These are phyloP conservation scores for Netelia inedita DNA, from an alignment of 2,888 invertebrate species.

Conservation along the genomic window DNA sequence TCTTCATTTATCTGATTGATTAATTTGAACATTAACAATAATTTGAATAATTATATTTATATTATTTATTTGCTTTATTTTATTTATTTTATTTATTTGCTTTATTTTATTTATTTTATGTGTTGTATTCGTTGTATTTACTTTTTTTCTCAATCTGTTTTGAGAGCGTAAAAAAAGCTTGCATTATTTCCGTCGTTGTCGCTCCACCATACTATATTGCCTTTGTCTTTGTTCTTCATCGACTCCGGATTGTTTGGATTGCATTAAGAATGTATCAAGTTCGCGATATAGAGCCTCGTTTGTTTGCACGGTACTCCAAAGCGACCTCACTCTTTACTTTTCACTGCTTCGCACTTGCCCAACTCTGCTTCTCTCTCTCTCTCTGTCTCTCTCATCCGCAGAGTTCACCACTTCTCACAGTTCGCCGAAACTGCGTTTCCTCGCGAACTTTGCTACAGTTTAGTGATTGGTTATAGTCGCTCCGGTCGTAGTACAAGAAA, in stretches of 20 bases:
- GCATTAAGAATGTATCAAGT: constrained; percentile 57
- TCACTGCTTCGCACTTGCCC: not conserved
- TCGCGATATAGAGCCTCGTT: constrained; percentile 10
- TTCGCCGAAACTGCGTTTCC: constrained; percentile 43
- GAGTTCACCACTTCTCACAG: constrained; percentile 44
- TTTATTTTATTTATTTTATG: no score
- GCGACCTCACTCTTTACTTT: constrained; percentile 7
- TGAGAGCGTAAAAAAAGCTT: not conserved
- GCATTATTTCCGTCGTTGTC: not conserved
- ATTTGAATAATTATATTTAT: no score
- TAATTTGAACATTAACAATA: no score
- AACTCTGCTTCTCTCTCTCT: not conserved
- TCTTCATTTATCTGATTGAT: no score
- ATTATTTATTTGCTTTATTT: no score
- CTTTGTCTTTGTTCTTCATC: constrained; percentile 32
- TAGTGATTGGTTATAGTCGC: constrained; percentile 2
- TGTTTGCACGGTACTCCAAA: constrained; percentile 25
- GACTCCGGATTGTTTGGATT: constrained; percentile 48
- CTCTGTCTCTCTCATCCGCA: constrained; percentile 4
- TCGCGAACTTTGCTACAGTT: constrained; percentile 36
- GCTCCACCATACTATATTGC: not conserved
- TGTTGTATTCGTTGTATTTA: not conserved
- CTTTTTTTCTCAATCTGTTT: not conserved
- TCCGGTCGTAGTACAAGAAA: not conserved
- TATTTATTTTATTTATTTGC: no score